Conservation (phyloP, 2,113 vertebrate species). For the Camelus bactrianus region DNA sequence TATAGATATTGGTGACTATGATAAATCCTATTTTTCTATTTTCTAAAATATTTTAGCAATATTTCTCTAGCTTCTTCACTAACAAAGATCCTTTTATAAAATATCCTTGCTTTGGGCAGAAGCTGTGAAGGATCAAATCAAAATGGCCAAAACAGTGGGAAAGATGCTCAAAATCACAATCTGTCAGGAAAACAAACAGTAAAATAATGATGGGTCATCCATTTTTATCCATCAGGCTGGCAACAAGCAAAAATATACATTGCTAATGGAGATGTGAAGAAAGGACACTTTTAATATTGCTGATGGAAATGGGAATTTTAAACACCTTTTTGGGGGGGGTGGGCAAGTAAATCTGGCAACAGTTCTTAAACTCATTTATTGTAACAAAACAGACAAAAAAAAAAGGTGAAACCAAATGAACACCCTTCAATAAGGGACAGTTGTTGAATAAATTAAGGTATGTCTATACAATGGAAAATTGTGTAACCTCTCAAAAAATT, state of each 20-base stretch:
- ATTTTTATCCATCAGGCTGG: background rate
- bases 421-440: background rate
- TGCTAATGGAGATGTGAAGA: background rate
- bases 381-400: background rate
- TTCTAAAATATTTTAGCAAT: constrained; percentile 3
- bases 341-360: background rate
- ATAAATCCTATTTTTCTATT: constrained; percentile 7
- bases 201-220: constrained; percentile 1
- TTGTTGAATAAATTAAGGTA: background rate
- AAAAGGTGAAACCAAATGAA: background rate
- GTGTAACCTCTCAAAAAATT: background rate
- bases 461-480: background rate
- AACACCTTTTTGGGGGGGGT: background rate
- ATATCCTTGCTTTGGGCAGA: background rate
- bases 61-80: background rate
- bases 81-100: background rate
- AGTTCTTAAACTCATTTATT: background rate
- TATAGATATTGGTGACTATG: background rate
- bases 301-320: background rate
- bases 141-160: background rate
- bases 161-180: constrained; percentile 8
- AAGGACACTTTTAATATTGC: background rate
- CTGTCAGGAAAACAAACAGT: background rate
- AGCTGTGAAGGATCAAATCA: background rate
- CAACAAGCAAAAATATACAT: background rate